Evolutionary conservation across 2,113 vertebrate species (phyloP), one percentile per base, ranked within the genome.

Genomic region (Esox niger): DNA sequence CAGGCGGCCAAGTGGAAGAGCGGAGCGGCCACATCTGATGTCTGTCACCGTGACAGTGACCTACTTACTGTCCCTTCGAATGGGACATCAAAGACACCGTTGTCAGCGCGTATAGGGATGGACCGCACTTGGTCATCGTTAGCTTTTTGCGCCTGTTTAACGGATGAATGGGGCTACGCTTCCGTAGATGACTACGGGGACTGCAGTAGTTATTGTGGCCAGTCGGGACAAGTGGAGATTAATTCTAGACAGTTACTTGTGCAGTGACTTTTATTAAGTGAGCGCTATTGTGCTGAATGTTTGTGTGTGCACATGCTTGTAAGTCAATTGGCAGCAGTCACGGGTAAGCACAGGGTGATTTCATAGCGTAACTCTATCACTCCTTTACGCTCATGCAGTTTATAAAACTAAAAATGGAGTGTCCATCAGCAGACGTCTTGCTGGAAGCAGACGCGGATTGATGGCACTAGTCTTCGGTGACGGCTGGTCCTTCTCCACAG

Each of bases 21-120:
- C 68, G 55, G 74, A 69, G 74, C 73, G 79, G 77, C 74, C 81
- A 85, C 68, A 66, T 62, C 88, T 89, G 86, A 91, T 82, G 82
- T 90, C 81, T 83, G 87, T 90, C 83, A 83, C 74, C 79, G 29
- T 85, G 90, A 89, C 88, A 89, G 81, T 86, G 87, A 90, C 90
- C 90, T 91, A 90, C 78, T 87, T 91, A 85, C 82, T 74, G 79
- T 79, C 85, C 81, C 59, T 83, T 87, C 67, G 76, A 76, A 79
- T 80, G 76, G 66, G 72, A 82, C 66, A 79, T 91, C 86, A 90
- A 77, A 81, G 73, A 77, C 83, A 87, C 85, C 58, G 47, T 65
- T 17, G 1, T 32, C 64, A 43, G 38, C 38, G n/a, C n/a, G 1
- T 52, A 6, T 52, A n/a, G 47, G 7, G 47, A 52, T 52, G 47